Evolutionary conservation across 2,797 vertebrate species (phyloP).

Genomic region (Otus scops): DNA sequence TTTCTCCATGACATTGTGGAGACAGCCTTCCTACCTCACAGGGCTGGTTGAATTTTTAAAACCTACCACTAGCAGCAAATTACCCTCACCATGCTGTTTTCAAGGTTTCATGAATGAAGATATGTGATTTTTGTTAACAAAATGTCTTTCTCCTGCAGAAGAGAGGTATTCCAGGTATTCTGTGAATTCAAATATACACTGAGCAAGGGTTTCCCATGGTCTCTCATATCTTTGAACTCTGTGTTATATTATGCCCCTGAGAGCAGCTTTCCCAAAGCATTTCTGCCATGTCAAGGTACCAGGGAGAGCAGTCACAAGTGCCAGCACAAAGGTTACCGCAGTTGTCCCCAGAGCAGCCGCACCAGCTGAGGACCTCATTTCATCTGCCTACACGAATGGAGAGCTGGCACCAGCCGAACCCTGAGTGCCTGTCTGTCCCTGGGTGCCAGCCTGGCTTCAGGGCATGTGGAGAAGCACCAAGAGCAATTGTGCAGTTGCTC

Average conservation of each 20-base stretch:
- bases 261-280: neutral
- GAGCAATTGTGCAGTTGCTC: neutral
- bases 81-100: neutral
- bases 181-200: neutral
- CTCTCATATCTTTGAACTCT: neutral
- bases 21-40: neutral
- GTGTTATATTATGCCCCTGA: fast-evolving
- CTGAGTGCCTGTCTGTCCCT: fast-evolving
- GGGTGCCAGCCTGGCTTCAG: neutral
- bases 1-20: neutral
- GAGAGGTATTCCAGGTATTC: neutral
- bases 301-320: neutral
- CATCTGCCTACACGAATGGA: neutral
- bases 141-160: neutral
- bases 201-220: neutral
- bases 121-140: fast-evolving
- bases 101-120: neutral
- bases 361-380: neutral
- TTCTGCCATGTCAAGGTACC: neutral
- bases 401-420: neutral
- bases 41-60: neutral
- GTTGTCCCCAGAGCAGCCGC: neutral
- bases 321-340: neutral
- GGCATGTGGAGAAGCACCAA: neutral
- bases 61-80: neutral